Conservation (phyloP, 2,888 invertebrate genomes). For the Diplolepis rosae region DNA sequence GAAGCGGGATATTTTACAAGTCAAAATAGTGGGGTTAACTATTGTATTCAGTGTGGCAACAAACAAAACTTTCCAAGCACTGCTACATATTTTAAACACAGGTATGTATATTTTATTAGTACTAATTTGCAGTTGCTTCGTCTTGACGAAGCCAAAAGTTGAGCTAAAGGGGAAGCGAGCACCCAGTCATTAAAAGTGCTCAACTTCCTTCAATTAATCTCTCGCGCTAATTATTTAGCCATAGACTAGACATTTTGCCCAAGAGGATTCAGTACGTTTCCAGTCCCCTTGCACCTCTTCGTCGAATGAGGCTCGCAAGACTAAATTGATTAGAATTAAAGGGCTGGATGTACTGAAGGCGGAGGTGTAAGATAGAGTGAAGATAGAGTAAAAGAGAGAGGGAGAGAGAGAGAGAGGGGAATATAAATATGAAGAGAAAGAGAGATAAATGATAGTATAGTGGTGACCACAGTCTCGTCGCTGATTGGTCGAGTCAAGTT, state of each 20-base stretch:
- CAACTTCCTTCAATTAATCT: conserved; percentile 68
- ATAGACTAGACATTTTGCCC: conserved; percentile 57
- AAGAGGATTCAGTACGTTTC: conserved; percentile 51
- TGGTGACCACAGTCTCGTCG: conserved; percentile 74
- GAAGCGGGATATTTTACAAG: no score
- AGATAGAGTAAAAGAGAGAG: conserved; percentile 47
- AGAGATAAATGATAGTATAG: conserved; percentile 60
- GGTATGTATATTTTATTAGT: background rate
- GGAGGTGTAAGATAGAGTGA: conserved; percentile 41
- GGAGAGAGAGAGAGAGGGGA: conserved; percentile 37
- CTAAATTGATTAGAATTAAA: conserved; percentile 74
- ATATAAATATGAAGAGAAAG: conserved; percentile 48
- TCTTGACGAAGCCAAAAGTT: conserved; percentile 4
- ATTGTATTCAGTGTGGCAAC: no score
- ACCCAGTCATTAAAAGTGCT: conserved; percentile 57
- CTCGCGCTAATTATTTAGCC: conserved; percentile 70
- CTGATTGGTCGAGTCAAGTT: conserved; percentile 74
- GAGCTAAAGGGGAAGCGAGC: conserved; percentile 25
- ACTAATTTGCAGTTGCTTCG: background rate
- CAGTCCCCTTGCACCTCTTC: conserved; percentile 43
- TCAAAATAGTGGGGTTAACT: no score
- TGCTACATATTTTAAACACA: no score
- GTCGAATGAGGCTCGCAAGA: conserved; percentile 60
- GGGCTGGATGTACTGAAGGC: conserved; percentile 58
- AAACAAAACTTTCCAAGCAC: no score